These are phyloP conservation scores for Cryptus armator DNA, from an alignment of 2,888 invertebrate genomes.

Conservation along the genomic window DNA sequence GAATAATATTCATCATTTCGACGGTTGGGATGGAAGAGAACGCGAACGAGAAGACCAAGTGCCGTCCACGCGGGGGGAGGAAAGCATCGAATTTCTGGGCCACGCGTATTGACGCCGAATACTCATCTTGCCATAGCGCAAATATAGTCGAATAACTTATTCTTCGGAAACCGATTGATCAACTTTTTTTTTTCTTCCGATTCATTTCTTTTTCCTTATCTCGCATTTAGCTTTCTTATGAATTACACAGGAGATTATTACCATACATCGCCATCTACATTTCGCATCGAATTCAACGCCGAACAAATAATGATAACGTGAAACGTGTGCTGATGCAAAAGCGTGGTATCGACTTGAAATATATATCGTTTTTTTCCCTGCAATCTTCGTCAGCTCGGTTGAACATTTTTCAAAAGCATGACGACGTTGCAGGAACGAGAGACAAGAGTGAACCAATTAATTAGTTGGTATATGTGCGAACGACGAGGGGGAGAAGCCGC, in stretches of 20 bases:
- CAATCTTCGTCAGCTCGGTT: slow-evolving; percentile 26
- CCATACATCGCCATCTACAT: not conserved
- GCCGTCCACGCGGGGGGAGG: not conserved
- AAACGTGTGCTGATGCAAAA: slow-evolving; percentile 44
- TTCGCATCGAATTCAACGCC: not conserved
- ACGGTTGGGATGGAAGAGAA: slow-evolving; percentile 16
- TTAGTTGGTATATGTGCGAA: slow-evolving; percentile 55
- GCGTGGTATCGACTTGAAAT: not conserved
- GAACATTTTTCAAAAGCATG: slow-evolving; percentile 61
- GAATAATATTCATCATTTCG: slow-evolving; percentile 78
- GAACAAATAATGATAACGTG: slow-evolving; percentile 73
- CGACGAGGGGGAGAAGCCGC: slow-evolving; percentile 46
- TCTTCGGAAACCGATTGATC: not conserved
- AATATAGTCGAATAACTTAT: slow-evolving; percentile 25
- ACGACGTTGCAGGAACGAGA: slow-evolving; percentile 4
- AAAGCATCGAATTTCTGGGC: slow-evolving; percentile 45
- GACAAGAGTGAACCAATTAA: slow-evolving; percentile 59
- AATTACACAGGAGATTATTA: slow-evolving; percentile 32
- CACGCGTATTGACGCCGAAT: slow-evolving; percentile 31
- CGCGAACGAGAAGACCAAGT: slow-evolving; percentile 34
- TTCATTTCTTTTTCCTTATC: not conserved
- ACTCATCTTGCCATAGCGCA: not conserved
- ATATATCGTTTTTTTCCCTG: not conserved
- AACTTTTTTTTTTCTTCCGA: slow-evolving; percentile 2
- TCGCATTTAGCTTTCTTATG: slow-evolving; percentile 16